phyloP scores from a whole-genome alignment of 2,888 invertebrate genomes.

The Ennomos quercinarius region DNA sequence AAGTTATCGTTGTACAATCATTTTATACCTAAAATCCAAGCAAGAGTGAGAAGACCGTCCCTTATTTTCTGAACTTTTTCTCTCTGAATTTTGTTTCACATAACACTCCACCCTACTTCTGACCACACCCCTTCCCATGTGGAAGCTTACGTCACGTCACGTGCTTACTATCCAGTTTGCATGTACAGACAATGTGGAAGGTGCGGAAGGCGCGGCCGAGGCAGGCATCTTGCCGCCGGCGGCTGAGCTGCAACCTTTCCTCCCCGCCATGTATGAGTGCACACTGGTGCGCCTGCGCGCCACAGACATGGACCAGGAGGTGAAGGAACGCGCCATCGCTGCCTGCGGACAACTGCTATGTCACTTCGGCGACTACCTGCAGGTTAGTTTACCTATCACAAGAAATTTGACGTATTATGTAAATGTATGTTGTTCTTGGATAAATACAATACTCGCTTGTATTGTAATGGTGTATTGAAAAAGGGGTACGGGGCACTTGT shows the following conservation, averaged over 20 bases:
- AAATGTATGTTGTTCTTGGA: too few relatives aligned
- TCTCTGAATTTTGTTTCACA: too few relatives aligned
- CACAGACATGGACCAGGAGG: conserved; percentile 99
- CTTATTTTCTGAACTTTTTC: too few relatives aligned
- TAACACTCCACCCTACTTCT: too few relatives aligned
- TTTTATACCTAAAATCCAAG: too few relatives aligned
- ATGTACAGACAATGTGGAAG: conserved; percentile 53
- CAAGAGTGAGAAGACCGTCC: too few relatives aligned
- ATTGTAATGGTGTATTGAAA: too few relatives aligned
- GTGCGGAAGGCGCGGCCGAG: conserved; percentile 45
- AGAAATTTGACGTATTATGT: too few relatives aligned
- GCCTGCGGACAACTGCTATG: conserved; percentile 98
- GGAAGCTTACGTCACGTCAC: neutral
- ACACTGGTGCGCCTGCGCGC: conserved; percentile 95
- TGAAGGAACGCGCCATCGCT: conserved; percentile 98
- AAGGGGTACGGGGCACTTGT: too few relatives aligned
- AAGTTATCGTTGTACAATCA: too few relatives aligned
- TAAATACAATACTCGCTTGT: too few relatives aligned
- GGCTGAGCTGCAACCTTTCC: conserved; percentile 92
- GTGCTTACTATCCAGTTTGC: too few relatives aligned
- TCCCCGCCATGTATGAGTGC: conserved; percentile 92
- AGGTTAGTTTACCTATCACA: conserved; percentile 61
- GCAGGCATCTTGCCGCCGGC: conserved; percentile 78
- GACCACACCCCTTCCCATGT: neutral
- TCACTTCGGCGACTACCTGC: conserved; percentile 94